phyloP scores from a whole-genome alignment of 2,797 vertebrate genomes.

The Pitangus sulphuratus region DNA sequence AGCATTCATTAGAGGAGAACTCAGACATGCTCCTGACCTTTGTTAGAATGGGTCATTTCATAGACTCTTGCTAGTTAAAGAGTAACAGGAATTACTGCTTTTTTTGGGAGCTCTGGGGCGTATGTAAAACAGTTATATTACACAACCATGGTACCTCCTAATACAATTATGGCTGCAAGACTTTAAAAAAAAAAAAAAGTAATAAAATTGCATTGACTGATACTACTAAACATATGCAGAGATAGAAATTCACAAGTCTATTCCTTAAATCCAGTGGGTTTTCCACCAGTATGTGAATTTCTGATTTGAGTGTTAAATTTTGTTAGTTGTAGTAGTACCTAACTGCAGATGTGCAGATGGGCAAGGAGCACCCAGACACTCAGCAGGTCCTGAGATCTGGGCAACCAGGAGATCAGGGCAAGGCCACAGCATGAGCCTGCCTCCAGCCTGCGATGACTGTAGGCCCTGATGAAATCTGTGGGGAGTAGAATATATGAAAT shows the following conservation, averaged over 20 bases:
- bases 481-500: background rate
- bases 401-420: background rate
- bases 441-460: background rate
- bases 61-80: conserved; percentile 31
- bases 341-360: background rate
- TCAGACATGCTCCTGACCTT: conserved; percentile 25
- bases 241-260: background rate
- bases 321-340: background rate
- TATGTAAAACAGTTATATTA: background rate
- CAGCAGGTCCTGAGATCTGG: background rate
- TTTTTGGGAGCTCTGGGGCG: background rate
- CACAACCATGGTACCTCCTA: background rate
- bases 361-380: background rate
- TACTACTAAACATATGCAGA: background rate
- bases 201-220: background rate
- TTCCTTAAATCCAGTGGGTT: background rate
- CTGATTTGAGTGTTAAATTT: background rate
- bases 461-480: background rate
- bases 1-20: background rate
- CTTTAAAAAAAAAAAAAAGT: background rate
- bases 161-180: background rate
- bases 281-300: background rate
- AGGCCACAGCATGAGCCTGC: background rate
- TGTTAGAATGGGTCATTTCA: background rate
- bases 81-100: conserved; percentile 43